Percentiles rank a stretch among this genome's conserved stretches.
Conservation (phyloP, 2,888 invertebrate species). For the Hesperia comma region DNA sequence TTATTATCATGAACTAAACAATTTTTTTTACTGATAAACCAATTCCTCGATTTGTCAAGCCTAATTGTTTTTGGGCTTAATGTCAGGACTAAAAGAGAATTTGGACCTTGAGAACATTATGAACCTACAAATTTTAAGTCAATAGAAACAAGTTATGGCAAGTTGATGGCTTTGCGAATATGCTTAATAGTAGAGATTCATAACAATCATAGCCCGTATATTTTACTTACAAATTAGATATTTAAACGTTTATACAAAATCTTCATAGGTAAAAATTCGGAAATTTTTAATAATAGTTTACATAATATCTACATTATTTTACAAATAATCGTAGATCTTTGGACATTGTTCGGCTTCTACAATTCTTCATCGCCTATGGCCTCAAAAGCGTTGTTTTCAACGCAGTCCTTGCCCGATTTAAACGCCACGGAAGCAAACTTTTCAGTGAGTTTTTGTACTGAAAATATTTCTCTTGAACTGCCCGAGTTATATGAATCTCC, state of each 20-base stretch:
- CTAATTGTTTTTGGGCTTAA: not conserved
- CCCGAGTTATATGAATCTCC: constrained; percentile 80
- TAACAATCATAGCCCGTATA: constrained; percentile 35
- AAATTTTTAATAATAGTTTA: constrained; percentile 35
- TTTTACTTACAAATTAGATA: constrained; percentile 16
- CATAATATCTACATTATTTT: constrained; percentile 38
- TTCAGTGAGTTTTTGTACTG: constrained; percentile 89
- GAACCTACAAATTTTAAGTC: too few relatives aligned
- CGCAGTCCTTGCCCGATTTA: constrained; percentile 87
- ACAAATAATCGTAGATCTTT: constrained; percentile 45
- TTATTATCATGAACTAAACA: too few relatives aligned
- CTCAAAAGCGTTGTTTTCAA: constrained; percentile 96
- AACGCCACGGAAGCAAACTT: constrained; percentile 89
- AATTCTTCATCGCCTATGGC: constrained; percentile 98
- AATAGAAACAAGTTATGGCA: constrained; percentile 42
- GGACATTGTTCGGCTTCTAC: constrained; percentile 64
- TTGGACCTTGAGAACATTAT: too few relatives aligned
- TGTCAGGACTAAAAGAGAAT: not conserved
- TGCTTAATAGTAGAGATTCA: constrained; percentile 17
- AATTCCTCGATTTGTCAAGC: too few relatives aligned
- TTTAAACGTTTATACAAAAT: constrained; percentile 34
- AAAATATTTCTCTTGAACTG: constrained; percentile 86
- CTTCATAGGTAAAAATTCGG: constrained; percentile 37
- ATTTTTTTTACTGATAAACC: too few relatives aligned
- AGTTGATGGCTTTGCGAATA: constrained; percentile 43